Conservation (phyloP, 2,888 invertebrate genomes). For the Coenonympha arcania region DNA sequence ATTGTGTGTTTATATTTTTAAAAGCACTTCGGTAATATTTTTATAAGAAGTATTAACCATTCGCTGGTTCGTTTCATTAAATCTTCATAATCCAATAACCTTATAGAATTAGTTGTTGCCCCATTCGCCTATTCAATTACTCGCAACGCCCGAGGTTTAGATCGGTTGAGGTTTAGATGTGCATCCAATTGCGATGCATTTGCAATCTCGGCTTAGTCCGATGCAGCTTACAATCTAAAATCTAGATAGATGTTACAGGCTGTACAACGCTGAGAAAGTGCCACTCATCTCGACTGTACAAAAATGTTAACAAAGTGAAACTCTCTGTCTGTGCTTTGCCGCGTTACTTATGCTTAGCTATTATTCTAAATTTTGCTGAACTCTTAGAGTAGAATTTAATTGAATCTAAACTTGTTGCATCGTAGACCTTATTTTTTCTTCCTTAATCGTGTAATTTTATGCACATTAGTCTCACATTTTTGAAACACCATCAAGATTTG, state of each 20-base stretch:
- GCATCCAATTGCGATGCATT: not conserved
- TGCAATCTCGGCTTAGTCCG: not conserved
- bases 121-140: not conserved
- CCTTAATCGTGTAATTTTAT: no score
- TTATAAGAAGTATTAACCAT: no score
- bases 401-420: no score
- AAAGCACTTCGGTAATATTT: no score
- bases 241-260: not conserved
- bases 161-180: not conserved
- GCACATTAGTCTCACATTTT: no score
- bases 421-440: no score
- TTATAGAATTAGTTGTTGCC: not conserved
- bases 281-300: constrained; percentile 15
- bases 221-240: no score
- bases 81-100: not conserved
- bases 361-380: not conserved
- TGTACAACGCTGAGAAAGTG: constrained; percentile 16
- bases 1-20: no score
- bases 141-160: not conserved
- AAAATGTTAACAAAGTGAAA: constrained; percentile 10
- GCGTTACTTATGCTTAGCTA: not conserved
- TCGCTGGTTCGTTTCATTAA: not conserved
- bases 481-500: no score
- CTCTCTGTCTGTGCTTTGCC: constrained; percentile 3
- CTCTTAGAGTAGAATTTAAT: not conserved